phyloP scores from a whole-genome alignment of 2,888 invertebrate species.

The Cataglyphis cursor region DNA sequence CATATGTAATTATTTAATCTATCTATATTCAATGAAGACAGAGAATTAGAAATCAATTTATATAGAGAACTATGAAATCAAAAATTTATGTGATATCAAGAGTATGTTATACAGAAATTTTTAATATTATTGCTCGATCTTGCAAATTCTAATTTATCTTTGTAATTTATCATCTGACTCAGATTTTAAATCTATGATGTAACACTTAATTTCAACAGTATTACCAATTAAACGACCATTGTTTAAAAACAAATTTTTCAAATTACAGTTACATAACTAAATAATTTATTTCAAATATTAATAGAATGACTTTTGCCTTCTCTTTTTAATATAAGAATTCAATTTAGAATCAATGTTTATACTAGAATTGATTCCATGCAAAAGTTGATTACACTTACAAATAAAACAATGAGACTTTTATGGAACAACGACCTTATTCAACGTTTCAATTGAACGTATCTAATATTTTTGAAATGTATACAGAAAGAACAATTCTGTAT shows the following conservation, averaged over 20 bases:
- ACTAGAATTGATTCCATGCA: background rate
- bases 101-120: conserved; percentile 1
- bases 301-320: background rate
- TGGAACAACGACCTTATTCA: too few relatives aligned
- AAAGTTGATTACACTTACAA: background rate
- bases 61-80: background rate
- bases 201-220: background rate
- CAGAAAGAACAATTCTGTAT: background rate
- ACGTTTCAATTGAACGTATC: too few relatives aligned
- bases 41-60: background rate
- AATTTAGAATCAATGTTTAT: background rate
- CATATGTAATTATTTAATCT: background rate
- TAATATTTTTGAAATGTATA: background rate
- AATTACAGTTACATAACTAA: background rate
- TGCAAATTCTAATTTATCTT: conserved; percentile 15
- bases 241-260: background rate
- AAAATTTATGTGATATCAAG: background rate
- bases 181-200: background rate
- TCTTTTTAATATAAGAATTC: background rate
- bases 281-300: background rate
- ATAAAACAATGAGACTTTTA: too few relatives aligned
- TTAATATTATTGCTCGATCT: background rate
- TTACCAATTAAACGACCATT: background rate
- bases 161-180: background rate
- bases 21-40: background rate